These are phyloP conservation scores for Phengaris arion DNA, from an alignment of 2,888 invertebrate species.

Conservation along the genomic window DNA sequence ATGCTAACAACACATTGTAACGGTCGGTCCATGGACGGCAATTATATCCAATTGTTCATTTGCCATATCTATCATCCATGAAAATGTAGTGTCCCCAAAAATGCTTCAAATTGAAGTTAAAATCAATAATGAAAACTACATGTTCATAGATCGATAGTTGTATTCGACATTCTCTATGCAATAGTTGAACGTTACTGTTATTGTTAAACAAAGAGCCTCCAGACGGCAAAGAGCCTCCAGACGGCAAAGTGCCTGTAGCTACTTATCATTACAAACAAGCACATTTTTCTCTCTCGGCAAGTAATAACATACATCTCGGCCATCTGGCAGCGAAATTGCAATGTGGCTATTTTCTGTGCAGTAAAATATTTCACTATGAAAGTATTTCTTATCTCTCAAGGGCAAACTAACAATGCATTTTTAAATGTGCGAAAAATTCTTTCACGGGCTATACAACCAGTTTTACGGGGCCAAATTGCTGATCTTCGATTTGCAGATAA, in stretches of 20 bases:
- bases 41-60: too few relatives aligned
- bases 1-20: too few relatives aligned
- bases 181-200: background rate
- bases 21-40: too few relatives aligned
- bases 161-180: too few relatives aligned
- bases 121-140: too few relatives aligned
- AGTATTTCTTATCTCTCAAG: constrained; percentile 4
- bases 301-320: constrained; percentile 32
- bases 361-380: constrained; percentile 11
- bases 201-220: background rate
- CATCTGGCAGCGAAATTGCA: constrained; percentile 35
- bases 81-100: too few relatives aligned
- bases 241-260: background rate
- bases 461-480: too few relatives aligned
- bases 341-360: constrained; percentile 23
- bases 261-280: constrained; percentile 11
- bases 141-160: too few relatives aligned
- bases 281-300: background rate
- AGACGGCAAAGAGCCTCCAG: background rate
- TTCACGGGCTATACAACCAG: background rate
- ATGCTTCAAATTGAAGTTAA: too few relatives aligned
- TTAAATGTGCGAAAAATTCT: background rate
- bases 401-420: background rate
- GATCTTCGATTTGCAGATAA: too few relatives aligned
- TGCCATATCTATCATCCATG: too few relatives aligned